Conservation (phyloP, 2,888 invertebrate genomes). For the Agrochola lychnidis region DNA sequence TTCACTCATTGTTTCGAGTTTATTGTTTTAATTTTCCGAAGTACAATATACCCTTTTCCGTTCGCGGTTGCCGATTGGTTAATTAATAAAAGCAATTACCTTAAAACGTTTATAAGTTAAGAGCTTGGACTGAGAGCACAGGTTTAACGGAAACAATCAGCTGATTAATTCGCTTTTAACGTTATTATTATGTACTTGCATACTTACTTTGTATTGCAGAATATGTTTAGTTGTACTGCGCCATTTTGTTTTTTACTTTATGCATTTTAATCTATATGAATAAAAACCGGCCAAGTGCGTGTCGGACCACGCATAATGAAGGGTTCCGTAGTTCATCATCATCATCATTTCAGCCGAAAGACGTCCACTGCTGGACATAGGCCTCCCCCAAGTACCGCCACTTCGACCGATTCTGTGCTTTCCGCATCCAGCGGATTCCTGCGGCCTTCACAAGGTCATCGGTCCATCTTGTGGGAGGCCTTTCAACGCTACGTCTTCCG, state of each 20-base stretch:
- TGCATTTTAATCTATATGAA: too few species aligned
- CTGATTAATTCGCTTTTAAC: conserved; percentile 38
- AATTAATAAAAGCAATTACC: conserved; percentile 42
- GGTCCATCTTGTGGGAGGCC: too few species aligned
- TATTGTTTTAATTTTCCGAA: conserved; percentile 23
- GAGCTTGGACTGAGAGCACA: background rate
- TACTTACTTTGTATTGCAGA: background rate
- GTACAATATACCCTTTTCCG: background rate
- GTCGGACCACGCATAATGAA: too few species aligned
- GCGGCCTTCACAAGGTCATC: too few species aligned
- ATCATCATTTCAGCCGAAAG: too few species aligned
- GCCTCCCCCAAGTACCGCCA: too few species aligned
- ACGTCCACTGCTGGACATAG: too few species aligned
- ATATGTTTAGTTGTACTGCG: background rate
- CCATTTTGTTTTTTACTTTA: background rate
- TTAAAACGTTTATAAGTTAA: conserved; percentile 19
- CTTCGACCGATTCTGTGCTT: too few species aligned
- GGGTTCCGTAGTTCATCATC: too few species aligned
- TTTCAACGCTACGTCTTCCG: too few species aligned
- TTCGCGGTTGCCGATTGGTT: conserved; percentile 2
- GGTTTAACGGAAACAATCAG: conserved; percentile 27
- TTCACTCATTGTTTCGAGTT: background rate
- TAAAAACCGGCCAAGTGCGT: too few species aligned
- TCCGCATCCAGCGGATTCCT: too few species aligned
- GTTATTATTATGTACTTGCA: conserved; percentile 8